Conservation (phyloP, 2,888 invertebrate species). For the Uropetala carovei region DNA sequence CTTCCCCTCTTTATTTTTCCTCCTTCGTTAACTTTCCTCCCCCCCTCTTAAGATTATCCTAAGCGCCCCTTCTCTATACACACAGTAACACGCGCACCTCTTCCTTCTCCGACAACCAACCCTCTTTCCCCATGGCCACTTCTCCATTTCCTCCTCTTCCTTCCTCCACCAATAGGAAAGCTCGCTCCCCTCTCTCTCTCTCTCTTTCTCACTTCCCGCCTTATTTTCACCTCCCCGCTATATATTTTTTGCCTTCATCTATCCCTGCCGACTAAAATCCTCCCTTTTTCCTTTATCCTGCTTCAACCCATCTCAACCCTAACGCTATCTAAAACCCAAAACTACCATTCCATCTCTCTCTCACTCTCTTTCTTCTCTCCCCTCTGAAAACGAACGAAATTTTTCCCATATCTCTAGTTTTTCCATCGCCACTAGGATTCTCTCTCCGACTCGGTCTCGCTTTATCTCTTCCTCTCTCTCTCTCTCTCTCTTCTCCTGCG, state of each 20-base stretch:
- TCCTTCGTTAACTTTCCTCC: no score
- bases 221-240: conserved; percentile 18
- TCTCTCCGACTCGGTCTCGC: no score
- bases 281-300: not conserved
- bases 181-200: not conserved
- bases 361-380: not conserved
- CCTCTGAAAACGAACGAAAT: not conserved
- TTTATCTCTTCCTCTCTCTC: no score
- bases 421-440: no score
- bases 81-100: not conserved
- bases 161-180: not conserved
- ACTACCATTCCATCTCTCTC: no score
- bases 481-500: no score
- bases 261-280: not conserved
- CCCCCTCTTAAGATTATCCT: no score
- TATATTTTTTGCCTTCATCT: conserved; percentile 30
- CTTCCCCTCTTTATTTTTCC: no score
- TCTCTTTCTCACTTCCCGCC: not conserved
- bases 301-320: not conserved
- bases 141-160: not conserved
- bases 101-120: not conserved
- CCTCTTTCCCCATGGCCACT: not conserved
- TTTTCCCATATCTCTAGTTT: not conserved
- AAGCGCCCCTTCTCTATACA: no score
- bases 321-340: conserved; percentile 7